A percentile compares a stretch with the other conserved stretches of the same genome.
These are phyloP conservation scores for Halictus quadricinctus DNA, from an alignment of 2,888 invertebrate species.

Conservation along the genomic window DNA sequence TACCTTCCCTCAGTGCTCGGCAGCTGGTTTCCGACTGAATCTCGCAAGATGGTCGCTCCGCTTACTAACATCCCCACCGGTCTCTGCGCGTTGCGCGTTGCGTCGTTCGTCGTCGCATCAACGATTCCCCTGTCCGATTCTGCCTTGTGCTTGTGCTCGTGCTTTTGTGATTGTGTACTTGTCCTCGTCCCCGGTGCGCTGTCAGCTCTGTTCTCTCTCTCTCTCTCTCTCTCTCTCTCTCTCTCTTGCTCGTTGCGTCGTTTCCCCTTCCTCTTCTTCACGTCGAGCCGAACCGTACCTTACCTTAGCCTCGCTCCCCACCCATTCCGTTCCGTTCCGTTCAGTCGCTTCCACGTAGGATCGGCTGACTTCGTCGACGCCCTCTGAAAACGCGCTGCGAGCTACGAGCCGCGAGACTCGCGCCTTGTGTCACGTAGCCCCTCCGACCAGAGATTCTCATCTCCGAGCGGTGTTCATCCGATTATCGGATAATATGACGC, in stretches of 20 bases:
- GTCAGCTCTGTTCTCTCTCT: neutral
- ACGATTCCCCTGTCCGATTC: constrained; percentile 22
- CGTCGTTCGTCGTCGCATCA: constrained; percentile 15
- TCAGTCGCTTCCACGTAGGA: constrained; percentile 56
- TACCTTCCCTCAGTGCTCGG: constrained; percentile 82
- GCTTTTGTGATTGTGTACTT: neutral
- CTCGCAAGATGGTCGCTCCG: constrained; percentile 65
- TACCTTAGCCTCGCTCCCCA: constrained; percentile 12
- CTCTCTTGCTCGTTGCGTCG: neutral
- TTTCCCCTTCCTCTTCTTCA: neutral
- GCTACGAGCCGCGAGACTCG: constrained; percentile 38
- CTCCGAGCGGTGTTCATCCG: neutral
- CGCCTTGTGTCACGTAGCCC: constrained; percentile 7
- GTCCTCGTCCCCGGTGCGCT: neutral
- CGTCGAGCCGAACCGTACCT: neutral
- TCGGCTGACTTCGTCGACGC: constrained; percentile 74
- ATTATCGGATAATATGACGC: neutral
- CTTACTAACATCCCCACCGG: constrained; percentile 57
- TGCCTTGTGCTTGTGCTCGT: neutral
- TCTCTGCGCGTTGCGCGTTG: neutral
- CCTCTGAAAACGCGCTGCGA: constrained; percentile 69
- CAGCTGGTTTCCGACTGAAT: constrained; percentile 82
- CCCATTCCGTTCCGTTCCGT: constrained; percentile 24
- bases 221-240: neutral
- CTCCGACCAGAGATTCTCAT: constrained; percentile 1